Base-by-base conservation (phyloP, 2,888 invertebrate species). In the Agrotis segetum region DNA sequence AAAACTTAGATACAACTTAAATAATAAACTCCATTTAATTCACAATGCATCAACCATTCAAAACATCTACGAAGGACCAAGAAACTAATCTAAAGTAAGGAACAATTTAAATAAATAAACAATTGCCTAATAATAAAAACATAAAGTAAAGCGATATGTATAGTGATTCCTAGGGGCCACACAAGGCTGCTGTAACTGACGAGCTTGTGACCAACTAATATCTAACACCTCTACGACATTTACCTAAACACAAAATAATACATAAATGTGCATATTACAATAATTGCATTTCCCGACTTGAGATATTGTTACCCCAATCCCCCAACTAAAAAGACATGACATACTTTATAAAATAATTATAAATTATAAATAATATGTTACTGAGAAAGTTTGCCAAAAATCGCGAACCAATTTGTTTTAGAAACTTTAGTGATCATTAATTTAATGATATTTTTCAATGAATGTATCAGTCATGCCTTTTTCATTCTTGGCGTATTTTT, bases 31-130 rank as follows among this genome's bases (percentile, higher is more conserved):
- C 24, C 21, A 58, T 58, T 16, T 21, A 55, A 34, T 52, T 62
- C 19, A 17, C 21, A 7, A 16, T n/a, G 29, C 59, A 21, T 53
- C 21, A 29, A 72, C 11, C 5, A 49, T 44, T 44, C 0, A 49
- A 47, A 58, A 47, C 6, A 53, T 46, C 40, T 40, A 40, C 7
- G 40, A 2, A 2, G 2, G 40, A 40, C 40, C 21, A 46, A 49
- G 24, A 44, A 40, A 21, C n/a, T 64, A 49, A 56, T 46, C n/a
- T 78, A 60, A 76, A 68, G 50, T 52, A 53, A 77, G 53, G 77
- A 70, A 65, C 61, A 65, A 61, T 58, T 60, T 40, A 24, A 78
- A 78, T 82, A 70, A 81, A 77, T 77, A 69, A 77, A 65, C n/a
- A 40, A 17, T 62, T 49, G 19, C 13, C 3, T 62, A 72, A 14